Evolutionary conservation across 2,113 vertebrate species (phyloP).

Genomic region (Scalopus aquaticus): DNA sequence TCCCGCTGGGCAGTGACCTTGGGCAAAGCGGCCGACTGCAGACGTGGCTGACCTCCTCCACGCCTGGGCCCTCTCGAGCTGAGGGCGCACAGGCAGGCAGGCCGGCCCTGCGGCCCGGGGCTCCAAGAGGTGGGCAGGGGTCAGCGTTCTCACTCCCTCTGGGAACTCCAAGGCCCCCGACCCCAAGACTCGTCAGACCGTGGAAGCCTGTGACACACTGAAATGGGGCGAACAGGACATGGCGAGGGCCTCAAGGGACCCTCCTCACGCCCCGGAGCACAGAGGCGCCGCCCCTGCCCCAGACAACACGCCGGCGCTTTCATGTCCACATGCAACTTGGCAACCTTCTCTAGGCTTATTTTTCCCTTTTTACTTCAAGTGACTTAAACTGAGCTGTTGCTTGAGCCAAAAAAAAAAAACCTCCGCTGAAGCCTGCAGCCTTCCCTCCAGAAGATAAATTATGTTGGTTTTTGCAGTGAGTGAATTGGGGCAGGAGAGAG

Average conservation of each 20-base stretch:
- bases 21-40: neutral
- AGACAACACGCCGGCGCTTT: no score
- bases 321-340: slow-evolving; percentile 44
- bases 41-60: neutral
- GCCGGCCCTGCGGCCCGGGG: no score
- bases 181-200: neutral
- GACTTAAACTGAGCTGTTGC: slow-evolving; percentile 63
- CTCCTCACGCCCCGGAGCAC: no score
- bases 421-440: slow-evolving; percentile 56
- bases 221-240: no score
- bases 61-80: no score
- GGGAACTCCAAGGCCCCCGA: neutral
- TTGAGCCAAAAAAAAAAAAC: slow-evolving; percentile 43
- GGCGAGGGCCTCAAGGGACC: no score
- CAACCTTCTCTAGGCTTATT: neutral
- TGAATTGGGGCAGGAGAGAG: slow-evolving; percentile 76
- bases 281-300: no score
- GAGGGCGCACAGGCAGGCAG: no score
- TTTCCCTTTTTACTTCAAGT: slow-evolving; percentile 21
- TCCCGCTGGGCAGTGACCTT: neutral
- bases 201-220: neutral
- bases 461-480: slow-evolving; percentile 77
- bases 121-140: no score
- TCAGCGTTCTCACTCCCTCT: neutral
- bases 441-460: slow-evolving; percentile 81